These are phyloP conservation scores for Paradoxurus hermaphroditus DNA, from an alignment of 2,113 vertebrate genomes.

Conservation along the genomic window DNA sequence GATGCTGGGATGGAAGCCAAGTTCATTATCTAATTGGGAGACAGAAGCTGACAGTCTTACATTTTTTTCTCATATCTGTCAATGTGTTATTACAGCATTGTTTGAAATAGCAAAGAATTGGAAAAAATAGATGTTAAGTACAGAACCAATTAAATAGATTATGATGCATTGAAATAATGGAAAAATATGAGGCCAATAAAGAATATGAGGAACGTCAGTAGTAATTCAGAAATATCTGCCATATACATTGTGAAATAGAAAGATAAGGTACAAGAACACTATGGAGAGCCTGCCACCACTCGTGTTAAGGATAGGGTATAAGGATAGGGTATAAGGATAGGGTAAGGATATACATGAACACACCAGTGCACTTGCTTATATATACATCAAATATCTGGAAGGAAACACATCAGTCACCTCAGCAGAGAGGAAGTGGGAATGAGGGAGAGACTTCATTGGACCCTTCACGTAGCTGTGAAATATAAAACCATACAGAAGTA, in stretches of 20 bases:
- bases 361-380: not conserved
- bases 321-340: not conserved
- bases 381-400: not conserved
- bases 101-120: not conserved
- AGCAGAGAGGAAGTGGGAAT: not conserved
- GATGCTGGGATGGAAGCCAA: not conserved
- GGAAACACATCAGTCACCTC: not conserved
- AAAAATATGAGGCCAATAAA: not conserved
- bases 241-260: not conserved
- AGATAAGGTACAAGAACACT: not conserved
- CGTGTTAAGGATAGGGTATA: not conserved
- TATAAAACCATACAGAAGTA: not conserved
- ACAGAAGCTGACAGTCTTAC: not conserved
- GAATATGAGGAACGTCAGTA: not conserved
- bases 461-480: not conserved
- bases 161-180: not conserved
- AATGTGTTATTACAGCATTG: not conserved
- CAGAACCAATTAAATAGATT: not conserved
- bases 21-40: not conserved
- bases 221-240: not conserved
- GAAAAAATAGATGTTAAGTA: not conserved
- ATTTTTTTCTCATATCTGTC: not conserved
- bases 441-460: not conserved
- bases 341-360: not conserved
- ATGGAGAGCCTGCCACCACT: not conserved